Conservation (phyloP, 2,113 vertebrate genomes). For the Elgaria multicarinata region DNA sequence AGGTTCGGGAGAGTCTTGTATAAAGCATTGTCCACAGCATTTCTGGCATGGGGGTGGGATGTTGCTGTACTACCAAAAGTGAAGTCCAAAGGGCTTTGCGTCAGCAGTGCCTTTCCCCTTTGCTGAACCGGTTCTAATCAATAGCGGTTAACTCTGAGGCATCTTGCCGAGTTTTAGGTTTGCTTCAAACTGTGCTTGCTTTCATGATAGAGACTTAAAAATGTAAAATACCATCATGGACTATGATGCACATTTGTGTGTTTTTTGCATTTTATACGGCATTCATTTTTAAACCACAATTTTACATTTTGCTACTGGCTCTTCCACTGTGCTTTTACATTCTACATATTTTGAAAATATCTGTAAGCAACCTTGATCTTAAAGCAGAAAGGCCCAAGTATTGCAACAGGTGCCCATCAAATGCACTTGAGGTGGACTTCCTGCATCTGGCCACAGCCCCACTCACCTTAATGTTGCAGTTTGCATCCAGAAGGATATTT, state of each 20-base stretch:
- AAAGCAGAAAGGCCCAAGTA: not conserved
- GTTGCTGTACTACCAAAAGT: too few relatives aligned
- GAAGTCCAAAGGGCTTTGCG: not conserved
- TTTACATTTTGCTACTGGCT: not conserved
- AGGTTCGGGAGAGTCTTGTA: not conserved
- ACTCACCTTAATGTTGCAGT: constrained; percentile 92
- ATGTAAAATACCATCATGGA: not conserved
- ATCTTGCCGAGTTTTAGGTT: not conserved
- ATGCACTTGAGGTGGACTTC: not conserved
- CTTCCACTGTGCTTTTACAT: not conserved
- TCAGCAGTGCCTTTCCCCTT: not conserved
- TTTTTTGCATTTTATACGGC: not conserved
- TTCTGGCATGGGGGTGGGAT: too few relatives aligned
- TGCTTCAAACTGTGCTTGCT: not conserved
- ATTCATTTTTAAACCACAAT: not conserved
- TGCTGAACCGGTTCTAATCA: not conserved
- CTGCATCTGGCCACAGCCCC: not conserved
- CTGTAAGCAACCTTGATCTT: not conserved
- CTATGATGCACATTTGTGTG: not conserved
- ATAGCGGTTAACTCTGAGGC: not conserved
- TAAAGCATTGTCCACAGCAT: too few relatives aligned
- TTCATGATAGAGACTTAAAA: not conserved
- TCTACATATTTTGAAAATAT: not conserved
- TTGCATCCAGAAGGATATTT: constrained; percentile 93
- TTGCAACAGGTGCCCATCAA: too few relatives aligned